Conservation (phyloP, 2,113 vertebrate species). For the Ageneiosus marmoratus region DNA sequence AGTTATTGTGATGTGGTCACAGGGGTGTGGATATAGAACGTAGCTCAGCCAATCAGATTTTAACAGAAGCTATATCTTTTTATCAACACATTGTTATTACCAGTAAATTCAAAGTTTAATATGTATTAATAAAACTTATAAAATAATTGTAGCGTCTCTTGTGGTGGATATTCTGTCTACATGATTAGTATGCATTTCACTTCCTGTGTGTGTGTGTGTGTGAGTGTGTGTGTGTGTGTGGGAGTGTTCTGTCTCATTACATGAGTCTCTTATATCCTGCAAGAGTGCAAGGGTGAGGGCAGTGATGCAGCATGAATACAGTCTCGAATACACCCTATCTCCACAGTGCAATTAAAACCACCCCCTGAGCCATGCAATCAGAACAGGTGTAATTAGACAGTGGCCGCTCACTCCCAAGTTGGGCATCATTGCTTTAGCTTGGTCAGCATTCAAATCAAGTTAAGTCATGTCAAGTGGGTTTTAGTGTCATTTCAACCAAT, state of each 20-base stretch:
- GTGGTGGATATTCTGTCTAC: not conserved
- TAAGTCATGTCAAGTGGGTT: not conserved
- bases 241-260: slow-evolving; percentile 12
- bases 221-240: not conserved
- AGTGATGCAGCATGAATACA: slow-evolving; percentile 16
- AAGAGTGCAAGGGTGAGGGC: slow-evolving; percentile 7
- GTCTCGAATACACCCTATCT: slow-evolving; percentile 16
- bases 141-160: not conserved
- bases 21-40: not conserved
- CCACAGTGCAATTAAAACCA: slow-evolving; percentile 37
- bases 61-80: not conserved
- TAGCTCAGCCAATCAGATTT: not conserved
- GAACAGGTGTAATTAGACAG: slow-evolving; percentile 37
- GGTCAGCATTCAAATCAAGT: slow-evolving; percentile 28
- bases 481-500: too few species aligned
- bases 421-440: slow-evolving; percentile 8
- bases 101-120: not conserved
- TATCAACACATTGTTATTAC: not conserved
- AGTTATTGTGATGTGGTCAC: not conserved
- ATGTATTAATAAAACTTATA: not conserved
- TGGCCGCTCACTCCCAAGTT: not conserved
- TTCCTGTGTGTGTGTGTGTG: not conserved
- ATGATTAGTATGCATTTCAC: not conserved
- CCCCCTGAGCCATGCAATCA: slow-evolving; percentile 32
- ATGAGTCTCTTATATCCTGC: not conserved